Conservation (phyloP, 2,113 vertebrate genomes). For the Colistium nudipinnis region DNA sequence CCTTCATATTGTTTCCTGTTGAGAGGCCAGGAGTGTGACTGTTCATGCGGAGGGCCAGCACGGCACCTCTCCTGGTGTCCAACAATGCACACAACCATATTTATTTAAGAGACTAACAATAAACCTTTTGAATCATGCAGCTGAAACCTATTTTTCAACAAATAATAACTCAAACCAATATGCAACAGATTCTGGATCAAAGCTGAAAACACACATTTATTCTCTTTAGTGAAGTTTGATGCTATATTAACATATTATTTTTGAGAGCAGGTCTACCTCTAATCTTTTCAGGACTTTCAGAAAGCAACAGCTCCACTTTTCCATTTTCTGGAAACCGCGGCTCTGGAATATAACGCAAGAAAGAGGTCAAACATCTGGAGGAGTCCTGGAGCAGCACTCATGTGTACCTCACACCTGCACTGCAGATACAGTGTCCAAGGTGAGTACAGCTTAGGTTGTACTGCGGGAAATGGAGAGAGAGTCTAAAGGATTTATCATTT, state of each 20-base stretch:
- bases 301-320: conserved; percentile 90
- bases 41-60: neutral
- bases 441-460: conserved; percentile 51
- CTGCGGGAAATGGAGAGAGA: neutral
- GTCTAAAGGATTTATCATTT: conserved; percentile 49
- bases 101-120: too few species aligned
- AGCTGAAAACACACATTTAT: neutral
- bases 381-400: conserved; percentile 2
- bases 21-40: conserved; percentile 30
- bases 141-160: too few species aligned
- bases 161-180: neutral
- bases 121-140: too few species aligned
- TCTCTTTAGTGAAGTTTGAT: neutral
- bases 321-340: conserved; percentile 87
- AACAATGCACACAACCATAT: conserved; percentile 64
- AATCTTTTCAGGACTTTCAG: conserved; percentile 86
- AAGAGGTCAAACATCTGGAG: conserved; percentile 28
- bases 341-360: conserved; percentile 79
- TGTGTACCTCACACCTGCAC: conserved; percentile 42
- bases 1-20: conserved; percentile 66
- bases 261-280: conserved; percentile 73
- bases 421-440: conserved; percentile 34
- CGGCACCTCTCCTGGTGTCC: neutral
- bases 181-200: neutral
- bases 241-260: neutral